Evolutionary conservation across 2,113 vertebrate species (phyloP), one percentile per base, ranked within the genome.

Genomic region (Plotosus lineatus): DNA sequence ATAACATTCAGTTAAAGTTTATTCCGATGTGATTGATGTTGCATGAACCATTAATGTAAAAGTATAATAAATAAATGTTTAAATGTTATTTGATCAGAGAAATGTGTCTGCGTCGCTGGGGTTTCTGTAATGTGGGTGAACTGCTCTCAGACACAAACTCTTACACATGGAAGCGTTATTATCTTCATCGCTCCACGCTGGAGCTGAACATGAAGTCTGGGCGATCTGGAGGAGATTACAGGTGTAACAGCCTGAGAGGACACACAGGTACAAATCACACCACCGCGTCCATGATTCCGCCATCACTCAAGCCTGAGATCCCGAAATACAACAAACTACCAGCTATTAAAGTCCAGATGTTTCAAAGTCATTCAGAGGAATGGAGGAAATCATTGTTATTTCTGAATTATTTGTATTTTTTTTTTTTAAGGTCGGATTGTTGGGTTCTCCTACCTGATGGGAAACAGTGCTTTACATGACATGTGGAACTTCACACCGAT

Each of bases 81-180:
- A 36, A 23, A 21, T 60, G n/a, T 60, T 38, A 40, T 46, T 12
- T 19, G 3, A 17, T 44, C 78, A 96, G 94, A 90, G 90, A 90
- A 86, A 82, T 94, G 86, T 94, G 94, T 84, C 87, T 94, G 75
- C 90, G 90, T 69, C 90, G 86, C 31, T 95, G 95, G 94, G 88
- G 89, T 19, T 94, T 94, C 78, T 94, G 92, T 86, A 94, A 91
- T 79, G 81, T 90, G 12, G 78, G 87, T 0, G 86, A 87, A 17
- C 10, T 90, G 31, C 84, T 78, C 1, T 40, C 89, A 23, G 88
- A 89, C 75, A 78, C 83, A 1, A 88, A 77, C 40, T 85, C 68
- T 28, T 86, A 87, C 46, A 90, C 91, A 0, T 95, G 94, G 94
- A 96, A 93, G 82, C 89, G 80, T 33, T 95, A 95, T 85, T 95